Base-by-base conservation (phyloP, 2,888 invertebrate species). In the Arrhopalites spinosus region DNA sequence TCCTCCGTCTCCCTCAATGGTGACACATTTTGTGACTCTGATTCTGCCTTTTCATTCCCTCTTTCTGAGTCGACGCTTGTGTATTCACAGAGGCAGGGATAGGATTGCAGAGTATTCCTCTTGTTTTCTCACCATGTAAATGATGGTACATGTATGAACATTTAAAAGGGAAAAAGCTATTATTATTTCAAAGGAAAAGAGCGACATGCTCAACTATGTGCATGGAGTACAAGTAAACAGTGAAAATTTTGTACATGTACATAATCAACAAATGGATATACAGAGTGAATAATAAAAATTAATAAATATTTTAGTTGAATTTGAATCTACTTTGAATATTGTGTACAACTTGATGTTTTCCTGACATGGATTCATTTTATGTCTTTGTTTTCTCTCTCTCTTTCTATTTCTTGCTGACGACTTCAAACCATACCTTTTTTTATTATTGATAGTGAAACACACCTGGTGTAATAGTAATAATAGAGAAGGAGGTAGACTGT, bases 261-360 rank as follows among this genome's bases (percentile, higher is more conserved):
- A 23, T 53, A 23, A 53, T 53, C 20, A 53, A 36, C 36, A 36
- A 36, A 53, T 53, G 53, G 45, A 25, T 36, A 45, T 23, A 45
- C 3, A 17, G 66, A 66, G 66, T n/a, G 43, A 66, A 66, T 66
- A 43, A 30, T 66, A 61, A 27, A 25, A 15, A 66, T 29, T 63
- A 63, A 63, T 63, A 63, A 25, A 63, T 63, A 63, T 29, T 63
- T 63, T 43, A 67, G 45, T 67, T 45, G 67, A 25, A 67, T 23
- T 63, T 63, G 27, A 63, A 63, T 63, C 27, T 63, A 29, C 5
- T 36, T 36, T 63, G 63, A 29, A 27, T 29, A n/a, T n/a, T n/a
- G n/a, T n/a, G n/a, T n/a, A n/a, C n/a, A n/a, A n/a, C n/a, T n/a
- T n/a, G n/a, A n/a, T n/a, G n/a, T n/a, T n/a, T n/a, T n/a, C n/a